Evolutionary conservation across 2,888 invertebrate species (phyloP).

Genomic region (Graphium colonna): DNA sequence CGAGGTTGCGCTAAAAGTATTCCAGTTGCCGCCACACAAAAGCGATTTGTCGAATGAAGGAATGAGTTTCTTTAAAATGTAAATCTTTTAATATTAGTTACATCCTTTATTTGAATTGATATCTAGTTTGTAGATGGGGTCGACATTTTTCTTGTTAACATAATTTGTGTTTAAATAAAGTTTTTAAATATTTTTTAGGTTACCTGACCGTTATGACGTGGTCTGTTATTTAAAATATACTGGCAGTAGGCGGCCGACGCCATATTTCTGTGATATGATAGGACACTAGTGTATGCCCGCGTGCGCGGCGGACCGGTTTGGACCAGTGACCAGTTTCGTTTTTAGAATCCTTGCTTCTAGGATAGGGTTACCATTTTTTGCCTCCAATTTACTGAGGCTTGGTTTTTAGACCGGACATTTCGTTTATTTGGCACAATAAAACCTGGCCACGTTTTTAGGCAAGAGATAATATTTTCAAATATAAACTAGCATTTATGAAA

Average conservation of each 20-base stretch:
- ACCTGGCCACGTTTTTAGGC: too few relatives aligned
- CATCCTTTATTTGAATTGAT: too few relatives aligned
- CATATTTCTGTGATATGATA: conserved; percentile 20
- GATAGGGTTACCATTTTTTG: conserved; percentile 17
- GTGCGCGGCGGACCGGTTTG: conserved; percentile 20
- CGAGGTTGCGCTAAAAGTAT: conserved; percentile 7
- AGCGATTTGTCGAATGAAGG: neutral
- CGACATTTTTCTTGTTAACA: neutral
- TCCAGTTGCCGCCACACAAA: neutral
- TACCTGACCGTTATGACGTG: conserved; percentile 7
- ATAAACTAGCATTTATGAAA: too few relatives aligned
- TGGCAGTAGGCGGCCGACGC: conserved; percentile 5
- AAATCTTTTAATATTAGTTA: too few relatives aligned
- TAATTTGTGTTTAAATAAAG: too few relatives aligned
- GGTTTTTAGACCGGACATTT: neutral
- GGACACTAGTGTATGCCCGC: conserved; percentile 18
- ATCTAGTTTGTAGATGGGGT: too few relatives aligned
- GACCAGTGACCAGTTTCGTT: conserved; percentile 21
- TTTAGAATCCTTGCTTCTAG: conserved; percentile 22
- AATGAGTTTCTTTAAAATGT: too few relatives aligned
- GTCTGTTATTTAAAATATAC: conserved; percentile 4
- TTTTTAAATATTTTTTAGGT: too few relatives aligned
- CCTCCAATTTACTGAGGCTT: neutral
- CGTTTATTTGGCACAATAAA: too few relatives aligned
- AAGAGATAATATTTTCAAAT: too few relatives aligned